phyloP scores from a whole-genome alignment of 2,113 vertebrate genomes.

The Quiscalus mexicanus region DNA sequence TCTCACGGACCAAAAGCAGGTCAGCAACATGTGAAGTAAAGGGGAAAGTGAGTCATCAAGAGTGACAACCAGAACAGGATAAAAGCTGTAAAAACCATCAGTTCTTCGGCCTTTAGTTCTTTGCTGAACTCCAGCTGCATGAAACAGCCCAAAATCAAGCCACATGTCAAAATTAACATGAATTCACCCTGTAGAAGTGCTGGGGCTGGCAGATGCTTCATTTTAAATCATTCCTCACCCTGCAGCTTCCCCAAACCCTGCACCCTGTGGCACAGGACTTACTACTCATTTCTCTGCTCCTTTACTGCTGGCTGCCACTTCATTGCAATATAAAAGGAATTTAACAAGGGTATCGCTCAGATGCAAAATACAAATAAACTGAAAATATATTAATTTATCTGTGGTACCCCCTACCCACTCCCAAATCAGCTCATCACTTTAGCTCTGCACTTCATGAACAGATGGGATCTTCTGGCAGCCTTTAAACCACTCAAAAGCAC shows the following conservation, averaged over 20 bases:
- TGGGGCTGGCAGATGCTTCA: background rate
- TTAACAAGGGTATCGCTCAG: background rate
- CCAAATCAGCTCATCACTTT: background rate
- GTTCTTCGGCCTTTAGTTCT: background rate
- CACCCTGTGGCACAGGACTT: background rate
- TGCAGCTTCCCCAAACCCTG: background rate
- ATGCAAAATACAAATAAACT: background rate
- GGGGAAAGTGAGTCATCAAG: background rate
- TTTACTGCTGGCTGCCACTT: background rate
- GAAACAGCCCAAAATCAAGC: background rate
- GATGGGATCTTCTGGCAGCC: constrained; percentile 52
- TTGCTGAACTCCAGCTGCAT: background rate
- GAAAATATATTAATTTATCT: background rate
- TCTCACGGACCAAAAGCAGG: background rate
- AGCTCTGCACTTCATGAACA: constrained; percentile 9
- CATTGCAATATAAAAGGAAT: background rate
- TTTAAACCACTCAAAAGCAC: constrained; percentile 14
- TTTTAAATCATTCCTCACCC: background rate
- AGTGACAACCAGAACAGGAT: background rate
- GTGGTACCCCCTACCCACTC: background rate
- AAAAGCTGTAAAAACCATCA: background rate
- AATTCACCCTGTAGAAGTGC: background rate
- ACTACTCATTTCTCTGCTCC: background rate
- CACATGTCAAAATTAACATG: background rate
- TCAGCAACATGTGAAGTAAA: background rate